phyloP scores from a whole-genome alignment of 2,888 invertebrate species.

The Acronicta leporina region DNA sequence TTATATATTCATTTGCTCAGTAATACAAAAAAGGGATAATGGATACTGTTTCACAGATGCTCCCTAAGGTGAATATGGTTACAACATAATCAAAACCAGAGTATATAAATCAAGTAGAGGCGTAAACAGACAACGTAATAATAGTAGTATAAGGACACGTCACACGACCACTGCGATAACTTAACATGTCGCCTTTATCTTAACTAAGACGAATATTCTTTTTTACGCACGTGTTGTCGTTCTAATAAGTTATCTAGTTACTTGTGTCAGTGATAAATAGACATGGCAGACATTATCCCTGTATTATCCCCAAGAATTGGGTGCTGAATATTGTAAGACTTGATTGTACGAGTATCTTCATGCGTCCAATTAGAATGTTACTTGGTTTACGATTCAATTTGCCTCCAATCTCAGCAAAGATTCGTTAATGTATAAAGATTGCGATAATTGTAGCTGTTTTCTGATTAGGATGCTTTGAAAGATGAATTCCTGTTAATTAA shows the following conservation, averaged over 20 bases:
- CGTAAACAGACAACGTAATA: conserved; percentile 1
- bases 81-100: not conserved
- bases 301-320: conserved; percentile 52
- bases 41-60: not conserved
- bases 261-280: conserved; percentile 71
- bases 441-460: conserved; percentile 55
- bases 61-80: not conserved
- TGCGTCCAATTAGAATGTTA: conserved; percentile 62
- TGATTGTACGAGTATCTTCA: conserved; percentile 55
- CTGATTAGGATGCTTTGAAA: conserved; percentile 60
- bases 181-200: conserved; percentile 53
- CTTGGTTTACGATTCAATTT: conserved; percentile 48
- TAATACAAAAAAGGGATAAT: conserved; percentile 1
- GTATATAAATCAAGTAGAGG: conserved; percentile 3
- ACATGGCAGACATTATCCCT: conserved; percentile 64
- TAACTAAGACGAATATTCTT: conserved; percentile 66
- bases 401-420: conserved; percentile 40
- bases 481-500: conserved; percentile 68
- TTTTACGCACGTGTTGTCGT: conserved; percentile 60
- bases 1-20: not conserved
- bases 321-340: conserved; percentile 58
- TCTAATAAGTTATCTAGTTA: conserved; percentile 73
- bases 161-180: conserved; percentile 47
- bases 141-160: conserved; percentile 1
- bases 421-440: conserved; percentile 45